Conservation (phyloP, 2,888 invertebrate species). For the Gandaritis pyraliata region DNA sequence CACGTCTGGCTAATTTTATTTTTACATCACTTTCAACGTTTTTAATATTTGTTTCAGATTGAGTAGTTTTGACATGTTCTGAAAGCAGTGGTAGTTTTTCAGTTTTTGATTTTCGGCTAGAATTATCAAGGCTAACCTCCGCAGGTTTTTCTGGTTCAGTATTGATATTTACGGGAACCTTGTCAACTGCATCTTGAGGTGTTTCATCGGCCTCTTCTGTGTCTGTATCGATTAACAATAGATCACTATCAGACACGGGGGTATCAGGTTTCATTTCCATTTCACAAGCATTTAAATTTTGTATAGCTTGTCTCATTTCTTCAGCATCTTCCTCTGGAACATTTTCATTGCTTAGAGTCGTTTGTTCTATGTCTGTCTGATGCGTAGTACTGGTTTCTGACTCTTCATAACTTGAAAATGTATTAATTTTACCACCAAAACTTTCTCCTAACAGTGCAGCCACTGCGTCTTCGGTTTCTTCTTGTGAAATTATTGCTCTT, state of each 20-base stretch:
- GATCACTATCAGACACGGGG: constrained; percentile 92
- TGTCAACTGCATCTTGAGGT: constrained; percentile 73
- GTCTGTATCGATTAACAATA: constrained; percentile 94
- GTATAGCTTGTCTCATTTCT: constrained; percentile 93
- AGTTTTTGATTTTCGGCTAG: constrained; percentile 25
- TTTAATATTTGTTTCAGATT: constrained; percentile 59
- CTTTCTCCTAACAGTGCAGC: constrained; percentile 94
- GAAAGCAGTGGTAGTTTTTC: constrained; percentile 17
- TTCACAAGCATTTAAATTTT: constrained; percentile 89
- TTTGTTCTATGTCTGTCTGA: constrained; percentile 75
- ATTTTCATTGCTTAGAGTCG: constrained; percentile 77
- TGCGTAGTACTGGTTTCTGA: constrained; percentile 68
- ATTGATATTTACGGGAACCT: constrained; percentile 58
- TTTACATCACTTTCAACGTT: constrained; percentile 62
- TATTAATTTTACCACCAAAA: constrained; percentile 87
- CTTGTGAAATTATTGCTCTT: constrained; percentile 93
- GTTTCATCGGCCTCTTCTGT: constrained; percentile 90
- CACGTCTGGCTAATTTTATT: constrained; percentile 66
- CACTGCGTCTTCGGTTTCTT: constrained; percentile 96
- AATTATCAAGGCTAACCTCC: constrained; percentile 43
- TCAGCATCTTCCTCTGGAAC: constrained; percentile 90
- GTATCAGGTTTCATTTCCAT: constrained; percentile 92
- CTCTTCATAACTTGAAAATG: constrained; percentile 84
- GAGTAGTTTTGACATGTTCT: constrained; percentile 36
- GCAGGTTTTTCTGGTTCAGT: constrained; percentile 66